These are phyloP conservation scores for Erpetoichthys calabaricus DNA, from an alignment of 2,797 vertebrate genomes.

Conservation along the genomic window DNA sequence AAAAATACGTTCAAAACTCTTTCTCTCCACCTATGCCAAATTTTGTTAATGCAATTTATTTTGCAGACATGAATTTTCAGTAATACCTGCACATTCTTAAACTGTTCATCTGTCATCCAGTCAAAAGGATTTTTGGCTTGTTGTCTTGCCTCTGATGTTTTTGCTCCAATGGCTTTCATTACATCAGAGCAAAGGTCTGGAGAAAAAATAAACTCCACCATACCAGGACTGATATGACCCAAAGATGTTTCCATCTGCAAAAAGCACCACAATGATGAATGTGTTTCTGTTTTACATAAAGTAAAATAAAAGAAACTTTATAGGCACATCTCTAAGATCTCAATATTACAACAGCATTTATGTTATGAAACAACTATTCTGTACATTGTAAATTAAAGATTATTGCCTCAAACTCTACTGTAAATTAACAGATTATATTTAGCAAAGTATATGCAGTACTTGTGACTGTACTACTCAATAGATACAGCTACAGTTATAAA, in stretches of 20 bases:
- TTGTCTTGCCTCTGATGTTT: conserved; percentile 11
- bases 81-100: conserved; percentile 22
- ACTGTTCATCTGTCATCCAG: conserved; percentile 21
- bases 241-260: conserved; percentile 13
- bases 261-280: background rate
- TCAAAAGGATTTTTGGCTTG: conserved; percentile 19
- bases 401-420: too few species aligned
- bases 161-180: conserved; percentile 5
- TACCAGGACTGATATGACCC: conserved; percentile 9
- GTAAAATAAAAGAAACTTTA: background rate
- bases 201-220: conserved; percentile 14
- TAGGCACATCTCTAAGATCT: background rate
- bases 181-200: conserved; percentile 11
- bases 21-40: background rate
- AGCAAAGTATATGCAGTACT: too few species aligned
- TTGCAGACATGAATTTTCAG: background rate
- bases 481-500: too few species aligned
- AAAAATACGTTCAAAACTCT: too few species aligned
- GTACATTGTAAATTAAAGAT: too few species aligned
- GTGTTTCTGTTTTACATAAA: background rate
- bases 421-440: too few species aligned
- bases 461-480: too few species aligned
- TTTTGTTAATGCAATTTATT: background rate
- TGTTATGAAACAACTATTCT: too few species aligned
- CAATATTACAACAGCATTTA: too few species aligned